phyloP scores from a whole-genome alignment of 2,113 vertebrate genomes.

The Cettia cetti region DNA sequence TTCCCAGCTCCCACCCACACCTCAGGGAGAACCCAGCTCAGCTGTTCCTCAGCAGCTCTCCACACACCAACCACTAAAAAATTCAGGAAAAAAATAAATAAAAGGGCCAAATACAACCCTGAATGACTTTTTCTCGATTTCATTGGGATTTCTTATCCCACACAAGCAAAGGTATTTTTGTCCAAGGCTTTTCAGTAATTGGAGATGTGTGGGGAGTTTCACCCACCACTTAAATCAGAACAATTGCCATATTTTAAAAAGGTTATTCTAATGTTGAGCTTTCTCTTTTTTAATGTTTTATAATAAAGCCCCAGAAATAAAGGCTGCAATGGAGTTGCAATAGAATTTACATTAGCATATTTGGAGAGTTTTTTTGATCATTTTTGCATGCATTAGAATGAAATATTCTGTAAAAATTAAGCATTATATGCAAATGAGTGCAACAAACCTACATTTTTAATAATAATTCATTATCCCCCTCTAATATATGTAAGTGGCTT shows the following conservation, averaged over 20 bases:
- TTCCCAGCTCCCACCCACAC: neutral
- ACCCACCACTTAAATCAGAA: conserved; percentile 15
- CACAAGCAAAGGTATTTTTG: neutral
- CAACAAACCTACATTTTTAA: conserved; percentile 67
- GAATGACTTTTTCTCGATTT: neutral
- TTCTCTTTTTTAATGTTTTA: conserved; percentile 59
- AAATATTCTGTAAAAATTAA: conserved; percentile 75
- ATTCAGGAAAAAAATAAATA: fast-evolving
- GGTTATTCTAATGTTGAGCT: conserved; percentile 60
- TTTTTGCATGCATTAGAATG: conserved; percentile 73
- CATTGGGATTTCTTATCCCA: neutral
- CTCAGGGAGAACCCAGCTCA: neutral
- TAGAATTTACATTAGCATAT: conserved; percentile 71
- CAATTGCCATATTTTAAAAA: conserved; percentile 64
- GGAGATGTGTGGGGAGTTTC: conserved; percentile 12
- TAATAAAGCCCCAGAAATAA: conserved; percentile 64
- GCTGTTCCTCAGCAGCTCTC: neutral
- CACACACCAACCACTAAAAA: neutral
- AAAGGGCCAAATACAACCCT: neutral
- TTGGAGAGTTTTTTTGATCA: conserved; percentile 70
- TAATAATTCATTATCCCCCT: conserved; percentile 73
- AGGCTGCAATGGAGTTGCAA: conserved; percentile 60
- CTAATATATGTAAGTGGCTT: conserved; percentile 68
- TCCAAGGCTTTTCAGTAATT: conserved; percentile 8
- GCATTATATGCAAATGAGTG: conserved; percentile 75